phyloP scores from a whole-genome alignment of 2,888 invertebrate genomes.

The Cataglyphis rosenhaueri region DNA sequence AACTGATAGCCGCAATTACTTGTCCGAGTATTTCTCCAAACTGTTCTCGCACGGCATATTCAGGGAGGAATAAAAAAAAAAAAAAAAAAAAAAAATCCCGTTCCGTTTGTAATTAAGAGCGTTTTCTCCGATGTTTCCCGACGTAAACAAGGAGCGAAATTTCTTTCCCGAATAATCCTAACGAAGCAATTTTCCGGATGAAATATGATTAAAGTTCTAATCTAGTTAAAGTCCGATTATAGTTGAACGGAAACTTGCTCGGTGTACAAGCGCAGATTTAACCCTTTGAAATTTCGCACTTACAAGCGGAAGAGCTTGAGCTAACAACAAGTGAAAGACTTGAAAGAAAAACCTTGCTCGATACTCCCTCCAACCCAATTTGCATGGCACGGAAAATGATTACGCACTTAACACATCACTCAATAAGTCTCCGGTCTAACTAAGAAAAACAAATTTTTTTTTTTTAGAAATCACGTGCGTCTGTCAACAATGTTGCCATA shows the following conservation, averaged over 20 bases:
- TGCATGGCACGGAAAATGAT: constrained; percentile 3
- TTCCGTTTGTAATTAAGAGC: constrained; percentile 20
- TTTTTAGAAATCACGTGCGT: too few relatives aligned
- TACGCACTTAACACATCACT: background rate
- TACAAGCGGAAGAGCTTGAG: background rate
- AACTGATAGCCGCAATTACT: too few relatives aligned
- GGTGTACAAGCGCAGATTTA: constrained; percentile 4
- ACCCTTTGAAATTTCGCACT: constrained; percentile 38
- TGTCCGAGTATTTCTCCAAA: background rate
- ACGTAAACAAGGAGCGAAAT: constrained; percentile 16
- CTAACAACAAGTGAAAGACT: background rate
- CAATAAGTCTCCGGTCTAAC: too few relatives aligned
- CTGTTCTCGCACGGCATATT: background rate
- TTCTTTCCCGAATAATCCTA: constrained; percentile 41
- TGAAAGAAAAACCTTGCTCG: background rate
- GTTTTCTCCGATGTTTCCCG: background rate
- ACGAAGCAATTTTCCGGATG: constrained; percentile 49
- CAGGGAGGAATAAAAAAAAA: background rate
- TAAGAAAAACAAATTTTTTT: too few relatives aligned
- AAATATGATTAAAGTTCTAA: constrained; percentile 51
- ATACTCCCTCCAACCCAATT: background rate
- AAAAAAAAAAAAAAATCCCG: background rate
- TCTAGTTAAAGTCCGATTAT: constrained; percentile 46
- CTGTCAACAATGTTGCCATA: too few relatives aligned
- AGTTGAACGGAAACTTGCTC: constrained; percentile 39